Conservation (phyloP, 2,113 vertebrate species). For the Rattus rattus region DNA sequence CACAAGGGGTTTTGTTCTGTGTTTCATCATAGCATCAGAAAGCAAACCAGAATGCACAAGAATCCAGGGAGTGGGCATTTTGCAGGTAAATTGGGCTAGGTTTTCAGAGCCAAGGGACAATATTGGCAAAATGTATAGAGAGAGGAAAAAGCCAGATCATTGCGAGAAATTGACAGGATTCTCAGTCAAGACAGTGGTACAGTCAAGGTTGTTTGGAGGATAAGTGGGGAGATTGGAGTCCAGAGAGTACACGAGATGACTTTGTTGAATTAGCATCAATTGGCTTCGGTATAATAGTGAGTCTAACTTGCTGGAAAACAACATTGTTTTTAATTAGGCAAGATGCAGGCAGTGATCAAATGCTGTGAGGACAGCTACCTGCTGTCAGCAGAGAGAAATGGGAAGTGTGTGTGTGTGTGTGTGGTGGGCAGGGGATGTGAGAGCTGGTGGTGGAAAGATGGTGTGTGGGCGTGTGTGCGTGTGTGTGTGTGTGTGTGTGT, state of each 20-base stretch:
- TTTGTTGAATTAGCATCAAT: background rate
- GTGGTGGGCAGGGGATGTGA: background rate
- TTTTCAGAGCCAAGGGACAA: background rate
- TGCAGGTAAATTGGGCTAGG: background rate
- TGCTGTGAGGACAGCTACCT: accelerated
- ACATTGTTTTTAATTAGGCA: background rate
- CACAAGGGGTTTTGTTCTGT: background rate
- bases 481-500: background rate
- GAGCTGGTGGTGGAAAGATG: conserved; percentile 10
- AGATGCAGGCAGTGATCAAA: background rate
- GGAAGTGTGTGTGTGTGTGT: background rate
- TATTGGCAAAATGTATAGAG: background rate
- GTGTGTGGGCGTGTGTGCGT: no score
- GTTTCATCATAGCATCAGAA: background rate
- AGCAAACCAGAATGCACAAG: background rate
- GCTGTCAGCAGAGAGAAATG: background rate
- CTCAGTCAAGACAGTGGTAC: background rate
- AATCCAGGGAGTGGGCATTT: background rate
- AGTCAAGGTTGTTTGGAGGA: background rate
- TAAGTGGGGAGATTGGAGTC: background rate
- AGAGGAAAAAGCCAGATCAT: background rate
- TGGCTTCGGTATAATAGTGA: background rate
- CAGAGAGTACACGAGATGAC: background rate
- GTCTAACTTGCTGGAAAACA: background rate
- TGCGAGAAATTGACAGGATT: background rate